These are phyloP conservation scores for Dipus sagitta DNA, from an alignment of 2,797 vertebrate species.

Conservation along the genomic window DNA sequence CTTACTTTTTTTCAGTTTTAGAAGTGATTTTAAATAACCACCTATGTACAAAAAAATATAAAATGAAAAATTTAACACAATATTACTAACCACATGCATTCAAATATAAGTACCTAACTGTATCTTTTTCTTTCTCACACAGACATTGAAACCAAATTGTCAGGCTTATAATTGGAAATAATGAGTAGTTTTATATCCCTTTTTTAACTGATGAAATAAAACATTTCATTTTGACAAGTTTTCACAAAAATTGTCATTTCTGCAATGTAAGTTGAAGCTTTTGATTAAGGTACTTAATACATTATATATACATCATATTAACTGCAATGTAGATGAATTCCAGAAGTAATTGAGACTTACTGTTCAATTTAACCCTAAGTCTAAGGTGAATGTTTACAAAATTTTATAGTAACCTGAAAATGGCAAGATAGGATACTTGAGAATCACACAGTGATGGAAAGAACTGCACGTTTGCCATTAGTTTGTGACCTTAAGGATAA, in stretches of 20 bases:
- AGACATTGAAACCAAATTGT: background rate
- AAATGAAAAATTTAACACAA: conserved; percentile 18
- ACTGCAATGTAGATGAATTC: background rate
- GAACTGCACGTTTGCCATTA: background rate
- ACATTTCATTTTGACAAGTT: background rate
- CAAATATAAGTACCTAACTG: background rate
- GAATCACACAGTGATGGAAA: background rate
- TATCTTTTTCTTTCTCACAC: background rate
- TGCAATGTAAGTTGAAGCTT: background rate
- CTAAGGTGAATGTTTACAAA: background rate
- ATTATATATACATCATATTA: background rate
- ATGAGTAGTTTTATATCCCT: background rate
- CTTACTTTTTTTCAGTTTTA: background rate
- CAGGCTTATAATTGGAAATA: background rate
- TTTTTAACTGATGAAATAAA: background rate
- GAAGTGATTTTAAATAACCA: conserved; percentile 4
- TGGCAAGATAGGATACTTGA: background rate
- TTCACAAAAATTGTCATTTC: background rate
- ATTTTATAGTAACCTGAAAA: background rate
- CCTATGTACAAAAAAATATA: background rate
- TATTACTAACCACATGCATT: background rate
- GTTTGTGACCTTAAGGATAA: background rate
- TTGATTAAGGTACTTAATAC: background rate
- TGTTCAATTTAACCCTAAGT: background rate
- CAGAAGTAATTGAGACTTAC: background rate